Conservation (phyloP, 30 jellyfish, hydroid and myxozoan species). For the Hydractinia echinata region DNA sequence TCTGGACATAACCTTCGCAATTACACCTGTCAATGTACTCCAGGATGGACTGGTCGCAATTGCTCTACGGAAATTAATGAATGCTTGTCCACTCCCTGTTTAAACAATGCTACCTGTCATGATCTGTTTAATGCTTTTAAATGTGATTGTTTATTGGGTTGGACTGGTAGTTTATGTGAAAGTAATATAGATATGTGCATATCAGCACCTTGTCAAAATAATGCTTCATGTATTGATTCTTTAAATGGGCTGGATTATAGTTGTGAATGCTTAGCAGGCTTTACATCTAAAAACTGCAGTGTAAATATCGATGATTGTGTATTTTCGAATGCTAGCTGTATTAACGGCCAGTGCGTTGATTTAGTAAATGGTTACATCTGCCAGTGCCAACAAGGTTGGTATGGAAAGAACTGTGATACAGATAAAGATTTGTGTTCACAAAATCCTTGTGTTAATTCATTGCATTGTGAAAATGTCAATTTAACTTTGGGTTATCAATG, state of each 20-base stretch:
- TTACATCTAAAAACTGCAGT: constrained; percentile 22
- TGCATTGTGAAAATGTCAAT: constrained; percentile 46
- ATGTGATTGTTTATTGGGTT: constrained; percentile 65
- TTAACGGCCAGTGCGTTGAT: constrained; percentile 29
- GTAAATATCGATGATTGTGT: constrained; percentile 30
- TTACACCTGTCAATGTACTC: constrained; percentile 52
- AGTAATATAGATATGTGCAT: constrained; percentile 56
- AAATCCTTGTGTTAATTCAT: constrained; percentile 61
- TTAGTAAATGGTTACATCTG: constrained; percentile 3
- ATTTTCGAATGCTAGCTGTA: background rate
- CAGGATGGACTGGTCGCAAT: constrained; percentile 65
- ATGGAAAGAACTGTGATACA: constrained; percentile 55
- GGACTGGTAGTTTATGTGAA: constrained; percentile 57
- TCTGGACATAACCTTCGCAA: constrained; percentile 24
- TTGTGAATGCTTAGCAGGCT: constrained; percentile 26
- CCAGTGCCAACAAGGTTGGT: constrained; percentile 23
- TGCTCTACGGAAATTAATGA: constrained; percentile 54
- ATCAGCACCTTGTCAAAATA: constrained; percentile 58
- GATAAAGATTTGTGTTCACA: constrained; percentile 39
- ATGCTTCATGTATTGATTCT: constrained; percentile 56
- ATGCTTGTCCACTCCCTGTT: constrained; percentile 57
- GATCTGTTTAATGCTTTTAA: constrained; percentile 52
- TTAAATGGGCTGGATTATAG: constrained; percentile 37
- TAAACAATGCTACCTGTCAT: constrained; percentile 48
- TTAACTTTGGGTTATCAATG: constrained; percentile 37